These are phyloP conservation scores for Dufourea novaeangliae DNA, from an alignment of 1,140 invertebrate genomes.

Conservation along the genomic window DNA sequence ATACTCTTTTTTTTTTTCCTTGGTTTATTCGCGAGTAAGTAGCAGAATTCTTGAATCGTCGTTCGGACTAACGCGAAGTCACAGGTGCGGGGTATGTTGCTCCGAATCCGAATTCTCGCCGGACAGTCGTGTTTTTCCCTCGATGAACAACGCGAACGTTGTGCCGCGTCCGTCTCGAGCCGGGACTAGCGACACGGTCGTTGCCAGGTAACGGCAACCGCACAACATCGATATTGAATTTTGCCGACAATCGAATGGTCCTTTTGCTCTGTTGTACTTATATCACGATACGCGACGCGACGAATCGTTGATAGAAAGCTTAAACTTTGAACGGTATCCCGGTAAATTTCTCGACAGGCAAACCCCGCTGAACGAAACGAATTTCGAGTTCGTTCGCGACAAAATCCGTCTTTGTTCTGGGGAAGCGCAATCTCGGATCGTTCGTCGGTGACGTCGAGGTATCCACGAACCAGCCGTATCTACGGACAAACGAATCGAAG, in stretches of 20 bases:
- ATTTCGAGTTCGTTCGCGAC: slow-evolving; percentile 70
- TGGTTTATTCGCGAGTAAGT: neutral
- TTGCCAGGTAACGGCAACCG: slow-evolving; percentile 64
- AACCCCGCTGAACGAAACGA: slow-evolving; percentile 59
- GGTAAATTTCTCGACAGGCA: slow-evolving; percentile 63
- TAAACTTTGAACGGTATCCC: slow-evolving; percentile 68
- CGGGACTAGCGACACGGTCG: slow-evolving; percentile 16
- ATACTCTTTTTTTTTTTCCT: neutral
- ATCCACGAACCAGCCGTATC: slow-evolving; percentile 74
- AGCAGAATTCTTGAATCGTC: no score
- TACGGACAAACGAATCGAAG: slow-evolving; percentile 43
- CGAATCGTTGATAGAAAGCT: slow-evolving; percentile 17
- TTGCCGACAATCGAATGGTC: neutral
- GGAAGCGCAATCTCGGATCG: slow-evolving; percentile 72
- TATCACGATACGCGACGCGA: neutral
- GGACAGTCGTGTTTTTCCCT: no score
- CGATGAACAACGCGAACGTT: neutral
- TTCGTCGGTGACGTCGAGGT: slow-evolving; percentile 60
- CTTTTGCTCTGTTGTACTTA: neutral
- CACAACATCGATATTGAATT: slow-evolving; percentile 62
- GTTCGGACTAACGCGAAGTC: neutral
- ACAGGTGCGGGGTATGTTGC: no score
- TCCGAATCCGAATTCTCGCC: neutral
- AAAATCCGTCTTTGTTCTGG: slow-evolving; percentile 65
- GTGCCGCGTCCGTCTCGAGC: slow-evolving; percentile 10